Conservation (phyloP, 2,888 invertebrate genomes). For the Parapristionchus giblindavisi region DNA sequence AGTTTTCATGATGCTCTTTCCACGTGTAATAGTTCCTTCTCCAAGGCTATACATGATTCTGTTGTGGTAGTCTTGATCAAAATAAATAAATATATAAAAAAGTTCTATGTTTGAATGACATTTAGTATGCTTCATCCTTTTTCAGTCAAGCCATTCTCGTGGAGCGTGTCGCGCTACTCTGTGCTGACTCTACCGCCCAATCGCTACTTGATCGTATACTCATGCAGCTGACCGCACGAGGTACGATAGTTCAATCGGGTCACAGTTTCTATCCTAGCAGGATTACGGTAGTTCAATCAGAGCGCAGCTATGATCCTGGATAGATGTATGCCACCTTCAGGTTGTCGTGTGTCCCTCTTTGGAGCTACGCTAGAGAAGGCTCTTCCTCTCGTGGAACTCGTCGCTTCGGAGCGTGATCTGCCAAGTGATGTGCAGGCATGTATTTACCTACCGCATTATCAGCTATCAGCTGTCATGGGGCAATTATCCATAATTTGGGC, state of each 20-base stretch:
- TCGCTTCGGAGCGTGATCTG: conserved; percentile 33
- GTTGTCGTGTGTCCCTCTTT: conserved; percentile 35
- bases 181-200: conserved; percentile 24
- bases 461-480: too few relatives aligned
- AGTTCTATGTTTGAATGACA: too few relatives aligned
- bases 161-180: conserved; percentile 33
- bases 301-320: not conserved
- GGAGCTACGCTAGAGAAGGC: conserved; percentile 36
- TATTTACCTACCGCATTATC: too few relatives aligned
- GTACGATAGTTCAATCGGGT: not conserved
- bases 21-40: too few relatives aligned
- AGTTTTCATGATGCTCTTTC: too few relatives aligned
- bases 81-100: too few relatives aligned
- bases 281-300: not conserved
- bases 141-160: conserved; percentile 28
- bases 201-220: conserved; percentile 25
- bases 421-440: conserved; percentile 37
- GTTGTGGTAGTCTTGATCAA: too few relatives aligned
- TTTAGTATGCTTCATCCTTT: not conserved
- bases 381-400: conserved; percentile 27
- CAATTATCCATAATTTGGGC: too few relatives aligned
- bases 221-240: conserved; percentile 25
- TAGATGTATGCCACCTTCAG: not conserved
- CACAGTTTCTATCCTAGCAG: not conserved
- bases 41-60: too few relatives aligned